These are phyloP conservation scores for Mantis religiosa DNA, from an alignment of 2,888 invertebrate species.

Conservation along the genomic window DNA sequence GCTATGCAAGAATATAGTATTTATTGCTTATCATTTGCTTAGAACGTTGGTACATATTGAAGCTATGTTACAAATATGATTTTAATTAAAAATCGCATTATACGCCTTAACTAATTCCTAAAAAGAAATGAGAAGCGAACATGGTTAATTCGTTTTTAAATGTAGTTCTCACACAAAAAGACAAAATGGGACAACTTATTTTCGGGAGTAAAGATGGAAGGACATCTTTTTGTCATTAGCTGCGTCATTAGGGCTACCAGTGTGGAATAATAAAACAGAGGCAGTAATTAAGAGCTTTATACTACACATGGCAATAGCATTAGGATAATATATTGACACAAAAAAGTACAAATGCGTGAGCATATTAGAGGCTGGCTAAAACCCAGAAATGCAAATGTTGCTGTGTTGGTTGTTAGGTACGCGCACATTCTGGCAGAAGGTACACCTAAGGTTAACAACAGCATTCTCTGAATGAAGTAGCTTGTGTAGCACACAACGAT, in stretches of 20 bases:
- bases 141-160: neutral
- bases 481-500: no score
- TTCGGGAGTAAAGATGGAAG: neutral
- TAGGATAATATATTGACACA: neutral
- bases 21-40: neutral
- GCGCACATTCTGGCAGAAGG: neutral
- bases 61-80: neutral
- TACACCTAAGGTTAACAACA: neutral
- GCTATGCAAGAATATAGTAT: neutral
- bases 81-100: neutral
- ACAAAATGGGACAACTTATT: neutral
- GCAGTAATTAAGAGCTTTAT: neutral
- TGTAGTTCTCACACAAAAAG: neutral
- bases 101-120: neutral
- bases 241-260: neutral
- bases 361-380: neutral
- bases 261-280: neutral
- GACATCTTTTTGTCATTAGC: neutral
- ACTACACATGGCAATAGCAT: neutral
- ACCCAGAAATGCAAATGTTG: neutral
- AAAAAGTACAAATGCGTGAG: neutral
- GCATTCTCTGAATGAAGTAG: neutral
- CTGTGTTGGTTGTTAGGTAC: no score
- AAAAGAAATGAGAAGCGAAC: neutral
- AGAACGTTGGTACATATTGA: neutral